Evolutionary conservation across 2,797 vertebrate species (phyloP).

Genomic region (Malacoraja senta): DNA sequence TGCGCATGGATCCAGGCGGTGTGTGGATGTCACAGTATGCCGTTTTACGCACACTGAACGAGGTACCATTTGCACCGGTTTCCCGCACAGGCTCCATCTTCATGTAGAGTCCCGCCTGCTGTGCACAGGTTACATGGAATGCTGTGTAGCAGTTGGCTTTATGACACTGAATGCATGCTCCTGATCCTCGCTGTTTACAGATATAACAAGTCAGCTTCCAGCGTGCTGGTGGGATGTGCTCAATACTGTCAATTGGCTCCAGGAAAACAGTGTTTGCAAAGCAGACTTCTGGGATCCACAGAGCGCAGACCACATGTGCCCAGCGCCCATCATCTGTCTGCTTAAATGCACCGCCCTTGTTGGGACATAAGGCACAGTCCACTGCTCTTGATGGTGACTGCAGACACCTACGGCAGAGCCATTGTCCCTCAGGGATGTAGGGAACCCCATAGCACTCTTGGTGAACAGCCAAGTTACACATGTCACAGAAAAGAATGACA

Average conservation of each 20-base stretch:
- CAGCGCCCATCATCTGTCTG: slow-evolving; percentile 96
- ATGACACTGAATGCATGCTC: slow-evolving; percentile 97
- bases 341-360: slow-evolving; percentile 97
- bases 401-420: slow-evolving; percentile 91
- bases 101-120: slow-evolving; percentile 98
- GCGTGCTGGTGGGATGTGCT: slow-evolving; percentile 92
- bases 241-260: slow-evolving; percentile 96
- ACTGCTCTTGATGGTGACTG: slow-evolving; percentile 94
- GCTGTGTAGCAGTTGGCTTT: slow-evolving; percentile 99
- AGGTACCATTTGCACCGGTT: slow-evolving; percentile 91
- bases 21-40: slow-evolving; percentile 98
- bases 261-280: slow-evolving; percentile 98
- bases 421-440: slow-evolving; percentile 97
- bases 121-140: slow-evolving; percentile 96
- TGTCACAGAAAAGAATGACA: slow-evolving; percentile 97
- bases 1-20: slow-evolving; percentile 79
- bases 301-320: slow-evolving; percentile 94
- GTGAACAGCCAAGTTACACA: slow-evolving; percentile 97
- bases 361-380: slow-evolving; percentile 95
- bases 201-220: slow-evolving; percentile 99
- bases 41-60: slow-evolving; percentile 94
- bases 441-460: slow-evolving; percentile 98
- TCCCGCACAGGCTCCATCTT: slow-evolving; percentile 98
- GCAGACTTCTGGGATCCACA: slow-evolving; percentile 98
- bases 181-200: slow-evolving; percentile 94